Evolutionary conservation across 1,140 invertebrate species (phyloP).

Genomic region (Drosophila arizonae): DNA sequence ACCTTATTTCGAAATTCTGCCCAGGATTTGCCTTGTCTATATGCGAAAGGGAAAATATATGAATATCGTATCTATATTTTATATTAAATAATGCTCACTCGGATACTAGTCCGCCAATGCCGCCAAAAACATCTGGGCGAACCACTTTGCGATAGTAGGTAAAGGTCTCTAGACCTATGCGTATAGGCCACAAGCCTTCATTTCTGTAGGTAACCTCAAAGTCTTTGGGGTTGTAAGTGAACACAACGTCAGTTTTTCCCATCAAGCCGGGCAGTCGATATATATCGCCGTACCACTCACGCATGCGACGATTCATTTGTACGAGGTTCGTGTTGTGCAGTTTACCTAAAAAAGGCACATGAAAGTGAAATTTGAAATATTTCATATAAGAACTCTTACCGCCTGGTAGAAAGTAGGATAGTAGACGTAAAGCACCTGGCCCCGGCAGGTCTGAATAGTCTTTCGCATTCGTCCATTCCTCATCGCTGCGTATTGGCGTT

Average conservation of each 20-base stretch:
- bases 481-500: slow-evolving; percentile 41
- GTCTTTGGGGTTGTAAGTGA: slow-evolving; percentile 69
- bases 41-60: neutral
- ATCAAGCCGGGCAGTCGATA: slow-evolving; percentile 63
- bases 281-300: slow-evolving; percentile 68
- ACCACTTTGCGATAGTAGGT: slow-evolving; percentile 66
- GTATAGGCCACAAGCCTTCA: slow-evolving; percentile 78
- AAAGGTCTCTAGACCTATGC: slow-evolving; percentile 66
- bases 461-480: slow-evolving; percentile 63
- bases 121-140: slow-evolving; percentile 67
- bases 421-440: slow-evolving; percentile 35
- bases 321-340: slow-evolving; percentile 58
- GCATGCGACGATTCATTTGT: slow-evolving; percentile 58
- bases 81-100: slow-evolving; percentile 45
- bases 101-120: slow-evolving; percentile 60
- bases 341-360: slow-evolving; percentile 32
- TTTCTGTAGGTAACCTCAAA: slow-evolving; percentile 69
- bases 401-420: slow-evolving; percentile 66
- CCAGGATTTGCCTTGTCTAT: slow-evolving; percentile 67
- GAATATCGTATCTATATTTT: neutral
- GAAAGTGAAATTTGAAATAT: neutral
- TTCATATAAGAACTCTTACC: slow-evolving; percentile 33
- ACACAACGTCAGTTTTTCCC: slow-evolving; percentile 67
- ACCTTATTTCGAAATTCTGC: slow-evolving; percentile 69
- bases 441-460: slow-evolving; percentile 58